Percentiles rank a stretch among this genome's conserved stretches.
Evolutionary conservation across 1,140 invertebrate species (phyloP).

Genomic region (Conus ventricosus): DNA sequence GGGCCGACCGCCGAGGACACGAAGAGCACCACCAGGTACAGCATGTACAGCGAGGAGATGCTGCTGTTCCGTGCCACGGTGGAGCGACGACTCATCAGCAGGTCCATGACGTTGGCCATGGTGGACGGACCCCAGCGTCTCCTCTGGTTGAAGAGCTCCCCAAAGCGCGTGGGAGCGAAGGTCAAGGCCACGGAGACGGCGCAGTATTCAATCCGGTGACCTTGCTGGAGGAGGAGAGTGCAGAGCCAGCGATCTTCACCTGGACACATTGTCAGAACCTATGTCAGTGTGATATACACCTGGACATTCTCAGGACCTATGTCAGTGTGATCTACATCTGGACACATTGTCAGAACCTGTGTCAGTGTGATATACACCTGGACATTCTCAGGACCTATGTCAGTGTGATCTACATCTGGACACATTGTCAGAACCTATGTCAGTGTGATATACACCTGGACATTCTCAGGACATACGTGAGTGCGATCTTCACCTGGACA

Average conservation of each 20-base stretch:
- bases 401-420: too few species aligned
- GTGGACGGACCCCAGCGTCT: conserved; percentile 81
- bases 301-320: too few species aligned
- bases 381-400: too few species aligned
- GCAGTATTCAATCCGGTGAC: conserved; percentile 80
- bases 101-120: conserved; percentile 81
- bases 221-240: conserved; percentile 79
- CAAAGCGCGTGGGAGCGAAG: conserved; percentile 78
- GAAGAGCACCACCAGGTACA: conserved; percentile 75
- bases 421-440: too few species aligned
- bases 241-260: conserved; percentile 82
- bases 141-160: conserved; percentile 75
- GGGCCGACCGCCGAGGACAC: conserved; percentile 79
- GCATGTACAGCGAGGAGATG: conserved; percentile 79
- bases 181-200: conserved; percentile 81
- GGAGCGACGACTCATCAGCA: conserved; percentile 76
- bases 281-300: too few species aligned
- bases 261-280: conserved; percentile 46
- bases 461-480: too few species aligned
- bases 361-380: too few species aligned
- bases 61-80: conserved; percentile 79
- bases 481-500: too few species aligned
- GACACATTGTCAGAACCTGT: too few species aligned
- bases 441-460: too few species aligned
- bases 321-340: too few species aligned